phyloP scores from a whole-genome alignment of 2,797 vertebrate species.

The Aldrovandia affinis region DNA sequence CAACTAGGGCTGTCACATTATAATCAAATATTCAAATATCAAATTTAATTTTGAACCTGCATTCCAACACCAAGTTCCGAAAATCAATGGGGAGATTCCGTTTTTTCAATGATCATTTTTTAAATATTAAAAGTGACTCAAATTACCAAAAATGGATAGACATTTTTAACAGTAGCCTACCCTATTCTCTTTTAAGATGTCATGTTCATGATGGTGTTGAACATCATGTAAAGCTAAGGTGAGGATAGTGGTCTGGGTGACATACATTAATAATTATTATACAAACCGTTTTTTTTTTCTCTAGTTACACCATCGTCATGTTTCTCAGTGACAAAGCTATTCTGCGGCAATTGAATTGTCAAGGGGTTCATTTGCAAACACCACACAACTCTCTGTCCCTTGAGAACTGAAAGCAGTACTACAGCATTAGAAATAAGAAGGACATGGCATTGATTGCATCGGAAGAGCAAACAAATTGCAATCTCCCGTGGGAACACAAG shows the following conservation, averaged over 20 bases:
- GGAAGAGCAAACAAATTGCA: neutral
- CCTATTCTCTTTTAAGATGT: too few relatives aligned
- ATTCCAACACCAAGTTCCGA: too few relatives aligned
- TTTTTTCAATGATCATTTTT: too few relatives aligned
- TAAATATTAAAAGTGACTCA: too few relatives aligned
- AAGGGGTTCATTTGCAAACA: neutral
- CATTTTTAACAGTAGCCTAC: too few relatives aligned
- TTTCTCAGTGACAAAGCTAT: neutral
- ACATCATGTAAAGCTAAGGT: too few relatives aligned
- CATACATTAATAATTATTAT: neutral
- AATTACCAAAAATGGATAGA: too few relatives aligned
- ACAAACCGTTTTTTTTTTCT: neutral
- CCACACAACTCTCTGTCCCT: neutral
- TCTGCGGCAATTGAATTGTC: neutral
- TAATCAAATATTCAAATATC: too few relatives aligned
- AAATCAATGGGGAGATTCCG: too few relatives aligned
- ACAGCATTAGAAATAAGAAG: neutral
- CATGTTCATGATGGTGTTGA: too few relatives aligned
- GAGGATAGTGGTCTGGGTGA: neutral
- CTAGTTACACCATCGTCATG: neutral
- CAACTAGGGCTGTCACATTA: too few relatives aligned
- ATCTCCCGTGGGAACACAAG: neutral
- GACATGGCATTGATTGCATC: neutral
- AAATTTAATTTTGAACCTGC: too few relatives aligned
- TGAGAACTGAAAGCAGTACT: neutral